A percentile compares a stretch with the other conserved stretches of the same genome.
Evolutionary conservation across 2,113 vertebrate genomes (phyloP).

Genomic region (Corythaeola cristata): DNA sequence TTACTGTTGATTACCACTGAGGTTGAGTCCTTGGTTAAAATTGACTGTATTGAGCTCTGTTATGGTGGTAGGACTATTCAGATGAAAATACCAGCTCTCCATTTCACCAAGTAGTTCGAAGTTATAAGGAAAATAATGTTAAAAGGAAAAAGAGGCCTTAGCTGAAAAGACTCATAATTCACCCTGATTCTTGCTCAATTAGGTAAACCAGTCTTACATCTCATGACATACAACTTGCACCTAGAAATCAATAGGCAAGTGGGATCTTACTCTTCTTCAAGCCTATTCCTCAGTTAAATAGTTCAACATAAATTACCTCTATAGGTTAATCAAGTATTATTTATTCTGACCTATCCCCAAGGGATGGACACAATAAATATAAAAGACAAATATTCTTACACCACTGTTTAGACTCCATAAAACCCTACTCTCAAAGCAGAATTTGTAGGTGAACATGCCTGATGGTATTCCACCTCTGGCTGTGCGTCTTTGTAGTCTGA

Average conservation of each 20-base stretch:
- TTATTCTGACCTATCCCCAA: background rate
- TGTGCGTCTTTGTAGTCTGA: background rate
- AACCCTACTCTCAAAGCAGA: background rate
- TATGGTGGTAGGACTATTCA: background rate
- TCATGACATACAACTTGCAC: background rate
- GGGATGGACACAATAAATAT: background rate
- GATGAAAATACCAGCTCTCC: background rate
- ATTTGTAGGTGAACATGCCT: background rate
- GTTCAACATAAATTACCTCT: background rate
- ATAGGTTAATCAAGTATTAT: background rate
- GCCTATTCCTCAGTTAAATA: background rate
- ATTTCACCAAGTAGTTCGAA: background rate
- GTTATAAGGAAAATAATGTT: background rate
- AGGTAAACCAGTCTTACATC: background rate
- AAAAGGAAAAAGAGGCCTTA: background rate
- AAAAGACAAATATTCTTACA: background rate
- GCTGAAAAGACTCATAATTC: background rate
- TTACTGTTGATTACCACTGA: background rate
- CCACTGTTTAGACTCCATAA: background rate
- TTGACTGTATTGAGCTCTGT: background rate
- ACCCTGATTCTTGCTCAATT: background rate
- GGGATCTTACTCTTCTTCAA: background rate
- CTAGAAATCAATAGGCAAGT: background rate
- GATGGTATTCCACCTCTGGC: background rate
- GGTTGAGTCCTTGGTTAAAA: background rate